These are phyloP conservation scores for Calameuta idolon DNA, from an alignment of 2,888 invertebrate genomes.

Conservation along the genomic window DNA sequence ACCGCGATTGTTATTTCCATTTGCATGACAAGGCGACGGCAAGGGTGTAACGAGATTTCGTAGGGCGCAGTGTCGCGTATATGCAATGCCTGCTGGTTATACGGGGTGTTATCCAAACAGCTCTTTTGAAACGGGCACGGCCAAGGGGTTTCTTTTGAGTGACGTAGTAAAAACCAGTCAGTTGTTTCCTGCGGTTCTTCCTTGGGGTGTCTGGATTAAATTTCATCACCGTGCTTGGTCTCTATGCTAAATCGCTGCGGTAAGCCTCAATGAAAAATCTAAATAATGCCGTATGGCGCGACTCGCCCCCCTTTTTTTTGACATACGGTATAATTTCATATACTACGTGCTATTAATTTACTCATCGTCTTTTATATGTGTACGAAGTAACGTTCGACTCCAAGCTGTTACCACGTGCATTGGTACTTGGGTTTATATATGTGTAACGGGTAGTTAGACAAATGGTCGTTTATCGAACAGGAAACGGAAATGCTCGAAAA, in stretches of 20 bases:
- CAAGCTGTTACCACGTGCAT: neutral
- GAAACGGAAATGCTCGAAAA: neutral
- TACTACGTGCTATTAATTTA: neutral
- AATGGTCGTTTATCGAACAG: neutral
- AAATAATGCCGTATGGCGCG: neutral
- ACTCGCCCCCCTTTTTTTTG: neutral
- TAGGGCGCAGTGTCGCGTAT: conserved; percentile 15
- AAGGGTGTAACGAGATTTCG: conserved; percentile 51
- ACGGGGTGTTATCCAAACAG: conserved; percentile 35
- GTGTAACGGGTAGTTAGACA: neutral
- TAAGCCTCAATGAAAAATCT: conserved; percentile 2
- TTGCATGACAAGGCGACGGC: conserved; percentile 59
- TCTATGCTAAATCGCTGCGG: neutral
- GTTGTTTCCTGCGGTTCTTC: conserved; percentile 2
- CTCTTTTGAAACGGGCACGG: neutral
- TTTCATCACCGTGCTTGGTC: conserved; percentile 41
- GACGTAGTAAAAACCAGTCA: conserved; percentile 1
- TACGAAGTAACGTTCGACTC: neutral
- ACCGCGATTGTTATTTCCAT: conserved; percentile 52
- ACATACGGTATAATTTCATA: neutral
- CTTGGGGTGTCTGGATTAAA: conserved; percentile 47
- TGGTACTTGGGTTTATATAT: neutral
- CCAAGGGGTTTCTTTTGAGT: conserved; percentile 4
- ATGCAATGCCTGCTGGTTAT: conserved; percentile 10
- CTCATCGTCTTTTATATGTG: neutral